Evolutionary conservation across 2,113 vertebrate species (phyloP).

Genomic region (Oxygymnocypris stewartii): DNA sequence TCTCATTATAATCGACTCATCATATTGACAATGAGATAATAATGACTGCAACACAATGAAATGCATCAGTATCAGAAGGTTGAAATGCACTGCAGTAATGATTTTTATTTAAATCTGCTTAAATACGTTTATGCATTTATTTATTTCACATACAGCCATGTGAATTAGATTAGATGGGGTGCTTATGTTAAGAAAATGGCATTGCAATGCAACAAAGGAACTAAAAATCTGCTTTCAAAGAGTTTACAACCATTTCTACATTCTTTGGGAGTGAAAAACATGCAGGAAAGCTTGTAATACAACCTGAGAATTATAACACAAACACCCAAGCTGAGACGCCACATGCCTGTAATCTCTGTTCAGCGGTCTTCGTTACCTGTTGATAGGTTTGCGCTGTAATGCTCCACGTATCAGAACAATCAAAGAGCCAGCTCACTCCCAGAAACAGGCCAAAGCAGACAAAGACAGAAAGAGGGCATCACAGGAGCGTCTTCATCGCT

Average conservation of each 20-base stretch:
- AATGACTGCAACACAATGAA: not conserved
- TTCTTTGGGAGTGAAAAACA: not conserved
- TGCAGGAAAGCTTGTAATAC: not conserved
- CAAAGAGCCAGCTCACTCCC: not conserved
- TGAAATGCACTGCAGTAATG: not conserved
- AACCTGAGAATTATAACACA: too few species aligned
- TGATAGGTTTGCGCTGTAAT: not conserved
- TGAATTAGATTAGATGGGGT: not conserved
- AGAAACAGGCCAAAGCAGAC: not conserved
- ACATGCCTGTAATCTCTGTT: not conserved
- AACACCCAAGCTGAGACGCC: not conserved
- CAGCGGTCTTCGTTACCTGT: not conserved
- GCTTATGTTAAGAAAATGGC: not conserved
- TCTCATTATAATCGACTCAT: constrained; percentile 37
- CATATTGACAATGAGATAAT: constrained; percentile 12
- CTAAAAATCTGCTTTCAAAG: not conserved
- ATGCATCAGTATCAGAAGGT: not conserved
- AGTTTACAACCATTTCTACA: not conserved
- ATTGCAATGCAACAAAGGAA: not conserved
- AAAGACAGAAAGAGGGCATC: not conserved
- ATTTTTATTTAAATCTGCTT: not conserved
- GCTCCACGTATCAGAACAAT: not conserved
- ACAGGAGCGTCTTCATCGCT: not conserved
- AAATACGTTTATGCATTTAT: not conserved
- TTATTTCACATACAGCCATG: not conserved